A percentile compares a stretch with the other conserved stretches of the same genome.
phyloP scores from a whole-genome alignment of 2,113 vertebrate species.

The Myocastor coypus region DNA sequence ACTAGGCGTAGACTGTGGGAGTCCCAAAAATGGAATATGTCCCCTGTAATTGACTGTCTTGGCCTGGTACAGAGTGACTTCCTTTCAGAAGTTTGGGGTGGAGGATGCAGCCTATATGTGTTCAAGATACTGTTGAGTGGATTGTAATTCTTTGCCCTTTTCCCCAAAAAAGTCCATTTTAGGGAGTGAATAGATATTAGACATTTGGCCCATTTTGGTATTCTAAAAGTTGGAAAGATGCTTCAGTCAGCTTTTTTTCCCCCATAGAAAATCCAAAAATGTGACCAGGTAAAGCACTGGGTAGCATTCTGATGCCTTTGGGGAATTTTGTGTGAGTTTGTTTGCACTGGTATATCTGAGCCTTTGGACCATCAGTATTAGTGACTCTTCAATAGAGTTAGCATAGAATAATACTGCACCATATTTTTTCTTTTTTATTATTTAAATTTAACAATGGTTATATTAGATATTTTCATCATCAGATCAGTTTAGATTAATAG shows the following conservation, averaged over 20 bases:
- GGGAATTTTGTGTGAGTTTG: conserved; percentile 47
- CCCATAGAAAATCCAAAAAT: conserved; percentile 57
- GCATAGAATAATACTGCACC: neutral
- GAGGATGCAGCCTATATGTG: conserved; percentile 12
- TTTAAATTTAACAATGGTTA: too few species aligned
- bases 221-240: conserved; percentile 59
- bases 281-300: conserved; percentile 10
- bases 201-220: conserved; percentile 49
- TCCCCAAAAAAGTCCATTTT: conserved; percentile 63
- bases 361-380: conserved; percentile 29
- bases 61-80: conserved; percentile 49
- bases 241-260: conserved; percentile 42
- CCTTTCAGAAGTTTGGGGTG: conserved; percentile 62
- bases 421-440: too few species aligned
- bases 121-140: conserved; percentile 51
- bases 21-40: conserved; percentile 42
- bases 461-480: too few species aligned
- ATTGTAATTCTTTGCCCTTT: conserved; percentile 52
- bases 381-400: conserved; percentile 30
- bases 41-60: conserved; percentile 45
- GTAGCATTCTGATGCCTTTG: conserved; percentile 47
- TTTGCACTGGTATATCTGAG: conserved; percentile 50
- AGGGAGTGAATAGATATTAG: conserved; percentile 53
- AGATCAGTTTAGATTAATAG: too few species aligned
- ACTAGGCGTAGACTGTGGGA: conserved; percentile 35